Percentiles rank a stretch among this genome's conserved stretches.
phyloP scores from a whole-genome alignment of 2,888 invertebrate genomes.

The Octonoba sinensis region DNA sequence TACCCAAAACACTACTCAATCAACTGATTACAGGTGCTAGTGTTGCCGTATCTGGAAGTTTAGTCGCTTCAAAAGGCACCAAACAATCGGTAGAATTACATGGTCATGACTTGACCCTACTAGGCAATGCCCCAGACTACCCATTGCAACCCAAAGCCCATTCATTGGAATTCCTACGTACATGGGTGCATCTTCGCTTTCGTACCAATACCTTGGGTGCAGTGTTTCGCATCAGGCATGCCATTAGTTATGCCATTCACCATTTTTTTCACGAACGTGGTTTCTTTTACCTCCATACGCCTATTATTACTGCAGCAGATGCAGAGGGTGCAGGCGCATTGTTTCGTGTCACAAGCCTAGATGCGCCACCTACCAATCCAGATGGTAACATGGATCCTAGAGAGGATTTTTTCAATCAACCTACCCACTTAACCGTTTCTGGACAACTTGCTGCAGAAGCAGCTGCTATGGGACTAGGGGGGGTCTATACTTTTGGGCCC shows the following conservation, averaged over 20 bases:
- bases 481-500: background rate
- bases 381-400: slow-evolving; percentile 1
- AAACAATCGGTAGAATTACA: background rate
- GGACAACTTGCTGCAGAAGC: background rate
- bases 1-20: background rate
- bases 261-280: background rate
- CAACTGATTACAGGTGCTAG: background rate
- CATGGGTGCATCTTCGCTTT: background rate
- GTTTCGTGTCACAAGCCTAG: background rate
- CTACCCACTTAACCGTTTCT: background rate
- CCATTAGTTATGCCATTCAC: background rate
- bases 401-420: background rate
- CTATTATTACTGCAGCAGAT: background rate
- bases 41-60: background rate
- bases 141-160: background rate
- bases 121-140: background rate
- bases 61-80: background rate
- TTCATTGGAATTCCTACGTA: background rate
- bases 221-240: background rate
- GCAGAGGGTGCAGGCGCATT: background rate
- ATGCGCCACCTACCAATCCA: background rate
- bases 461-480: background rate
- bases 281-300: background rate
- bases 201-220: background rate
- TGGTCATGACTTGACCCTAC: background rate